Base-by-base conservation (phyloP, 2,113 vertebrate genomes). In the Coreoperca whiteheadi region DNA sequence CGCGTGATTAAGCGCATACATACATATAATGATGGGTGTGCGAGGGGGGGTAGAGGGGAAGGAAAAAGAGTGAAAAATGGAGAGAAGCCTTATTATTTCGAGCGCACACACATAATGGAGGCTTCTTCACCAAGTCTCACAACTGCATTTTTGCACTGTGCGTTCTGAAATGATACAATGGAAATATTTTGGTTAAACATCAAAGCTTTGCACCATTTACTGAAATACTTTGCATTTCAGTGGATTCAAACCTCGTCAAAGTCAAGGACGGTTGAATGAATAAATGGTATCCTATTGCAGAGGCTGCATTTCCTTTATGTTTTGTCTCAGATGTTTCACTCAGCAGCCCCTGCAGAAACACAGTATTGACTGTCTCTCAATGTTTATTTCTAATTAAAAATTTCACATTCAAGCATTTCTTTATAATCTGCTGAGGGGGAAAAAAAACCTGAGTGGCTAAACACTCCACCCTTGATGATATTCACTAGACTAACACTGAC, bases 191-290 rank as follows among this genome's bases (percentile, higher is more conserved):
- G 50, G 81, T 63, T 75, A 46, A 75, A 88, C 89, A 87, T 92
- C 65, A 93, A 91, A 89, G 87, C 77, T 34, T 79, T 50, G 70
- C 79, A 75, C 25, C 69, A 63, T 87, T 89, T 90, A 88, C 81
- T 61, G 76, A 75, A 70, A 83, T 72, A 79, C 91, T 92, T 90
- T 12, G 81, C 88, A 92, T 92, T 91, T 91, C 85, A 83, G 76
- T 74, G 43, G 76, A 77, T 85, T 79, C 82, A 80, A 83, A 88
- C 61, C 64, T 80, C 39, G 76, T 86, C 85, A 88, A 87, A 87
- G 90, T 91, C 86, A 90, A 91, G 91, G 89, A 81, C 77, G 46
- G 43, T 1, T 53, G 76, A 59, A 70, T 80, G 82, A 80, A 89
- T 86, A 82, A 92, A 89, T 56, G 69, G 65, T 28, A 80, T 89